phyloP scores from a whole-genome alignment of 2,113 vertebrate species.

The Uria aalge region DNA sequence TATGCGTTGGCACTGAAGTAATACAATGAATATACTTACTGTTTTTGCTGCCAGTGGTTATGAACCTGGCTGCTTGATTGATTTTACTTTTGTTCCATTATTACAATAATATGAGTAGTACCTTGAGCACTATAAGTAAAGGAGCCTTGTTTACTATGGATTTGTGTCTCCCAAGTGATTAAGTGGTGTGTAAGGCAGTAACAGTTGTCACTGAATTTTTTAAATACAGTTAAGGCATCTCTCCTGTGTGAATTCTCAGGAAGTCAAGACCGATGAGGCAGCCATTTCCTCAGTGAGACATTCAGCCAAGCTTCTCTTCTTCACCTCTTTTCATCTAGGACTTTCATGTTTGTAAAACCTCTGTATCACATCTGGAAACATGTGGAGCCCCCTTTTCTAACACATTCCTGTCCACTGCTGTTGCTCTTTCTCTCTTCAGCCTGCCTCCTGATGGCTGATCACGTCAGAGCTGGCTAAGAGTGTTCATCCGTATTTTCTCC shows the following conservation, averaged over 20 bases:
- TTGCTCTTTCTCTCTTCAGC: not conserved
- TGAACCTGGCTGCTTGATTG: not conserved
- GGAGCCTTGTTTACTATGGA: not conserved
- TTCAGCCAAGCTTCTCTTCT: not conserved
- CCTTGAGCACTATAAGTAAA: not conserved
- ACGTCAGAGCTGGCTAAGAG: rapidly evolving
- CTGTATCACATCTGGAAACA: not conserved
- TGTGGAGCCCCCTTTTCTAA: not conserved
- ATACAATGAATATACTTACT: not conserved
- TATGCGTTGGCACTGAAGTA: not conserved
- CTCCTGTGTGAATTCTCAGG: not conserved
- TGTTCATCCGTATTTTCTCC: not conserved
- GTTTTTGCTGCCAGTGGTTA: not conserved
- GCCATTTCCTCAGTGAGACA: not conserved
- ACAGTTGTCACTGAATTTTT: not conserved
- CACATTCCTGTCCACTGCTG: not conserved
- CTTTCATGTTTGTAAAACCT: not conserved
- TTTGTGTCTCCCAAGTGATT: not conserved
- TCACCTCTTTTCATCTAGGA: not conserved
- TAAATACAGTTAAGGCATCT: not conserved
- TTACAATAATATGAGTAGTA: not conserved
- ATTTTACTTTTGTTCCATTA: not conserved
- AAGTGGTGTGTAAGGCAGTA: not conserved
- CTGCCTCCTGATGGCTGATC: not conserved
- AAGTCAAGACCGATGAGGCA: not conserved